Evolutionary conservation across 2,113 vertebrate species (phyloP).

Genomic region (Sinosuthora webbiana): DNA sequence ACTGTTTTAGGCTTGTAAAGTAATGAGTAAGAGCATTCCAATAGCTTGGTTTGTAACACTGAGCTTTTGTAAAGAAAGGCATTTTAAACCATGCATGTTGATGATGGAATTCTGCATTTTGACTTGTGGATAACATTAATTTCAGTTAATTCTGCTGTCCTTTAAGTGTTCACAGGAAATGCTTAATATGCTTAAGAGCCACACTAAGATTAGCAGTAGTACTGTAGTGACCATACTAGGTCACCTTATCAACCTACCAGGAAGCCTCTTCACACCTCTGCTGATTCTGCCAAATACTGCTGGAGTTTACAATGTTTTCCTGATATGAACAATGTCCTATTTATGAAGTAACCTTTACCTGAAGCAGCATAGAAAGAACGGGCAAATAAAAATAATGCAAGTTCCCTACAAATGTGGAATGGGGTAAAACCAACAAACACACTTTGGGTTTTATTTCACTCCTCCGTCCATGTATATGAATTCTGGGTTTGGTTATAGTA

Average conservation of each 20-base stretch:
- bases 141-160: background rate
- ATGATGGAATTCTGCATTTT: background rate
- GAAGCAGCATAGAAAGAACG: background rate
- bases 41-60: background rate
- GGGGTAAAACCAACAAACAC: accelerated
- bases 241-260: background rate
- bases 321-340: background rate
- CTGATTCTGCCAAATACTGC: background rate
- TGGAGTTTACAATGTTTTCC: background rate
- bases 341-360: background rate
- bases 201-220: background rate
- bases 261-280: background rate
- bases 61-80: background rate
- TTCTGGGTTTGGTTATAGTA: background rate
- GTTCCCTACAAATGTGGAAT: background rate
- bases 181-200: background rate
- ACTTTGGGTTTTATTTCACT: background rate
- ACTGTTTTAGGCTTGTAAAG: background rate
- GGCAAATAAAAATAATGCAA: background rate
- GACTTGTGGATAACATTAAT: background rate
- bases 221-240: background rate
- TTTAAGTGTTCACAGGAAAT: background rate
- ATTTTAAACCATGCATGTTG: background rate
- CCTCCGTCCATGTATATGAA: background rate
- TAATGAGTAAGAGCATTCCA: background rate